These are phyloP conservation scores for Pantherophis alleghaniensis DNA, from an alignment of 2,797 vertebrate genomes.

Conservation along the genomic window DNA sequence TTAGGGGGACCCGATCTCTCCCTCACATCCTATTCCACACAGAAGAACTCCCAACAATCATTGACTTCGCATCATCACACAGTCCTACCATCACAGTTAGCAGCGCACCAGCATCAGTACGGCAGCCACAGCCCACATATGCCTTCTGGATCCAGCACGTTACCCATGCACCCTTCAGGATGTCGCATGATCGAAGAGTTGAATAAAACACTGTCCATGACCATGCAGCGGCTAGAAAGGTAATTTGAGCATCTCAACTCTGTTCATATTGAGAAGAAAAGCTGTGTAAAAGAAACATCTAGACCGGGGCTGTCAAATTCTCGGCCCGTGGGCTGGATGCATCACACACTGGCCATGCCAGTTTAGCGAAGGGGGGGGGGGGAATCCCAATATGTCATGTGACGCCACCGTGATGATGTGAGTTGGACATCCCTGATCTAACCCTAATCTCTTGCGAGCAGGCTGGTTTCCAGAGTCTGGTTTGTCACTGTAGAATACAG, in stretches of 20 bases:
- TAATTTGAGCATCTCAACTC: conserved; percentile 53
- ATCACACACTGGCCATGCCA: no score
- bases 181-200: conserved; percentile 97
- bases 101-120: conserved; percentile 88
- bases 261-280: neutral
- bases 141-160: conserved; percentile 74
- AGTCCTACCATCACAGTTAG: conserved; percentile 87
- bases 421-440: neutral
- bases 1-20: conserved; percentile 85
- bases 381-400: no score
- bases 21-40: conserved; percentile 77
- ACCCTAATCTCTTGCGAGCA: neutral
- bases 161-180: conserved; percentile 81
- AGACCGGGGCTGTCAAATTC: no score
- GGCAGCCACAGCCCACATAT: conserved; percentile 82
- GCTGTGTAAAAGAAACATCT: neutral
- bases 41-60: conserved; percentile 84
- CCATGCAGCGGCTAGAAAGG: conserved; percentile 98
- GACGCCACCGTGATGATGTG: no score
- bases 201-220: conserved; percentile 96
- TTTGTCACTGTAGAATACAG: neutral
- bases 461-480: neutral
- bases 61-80: conserved; percentile 80
- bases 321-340: no score
- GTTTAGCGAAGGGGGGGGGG: no score